phyloP scores from a whole-genome alignment of 2,888 invertebrate species.

The Chrysodeixis includens region DNA sequence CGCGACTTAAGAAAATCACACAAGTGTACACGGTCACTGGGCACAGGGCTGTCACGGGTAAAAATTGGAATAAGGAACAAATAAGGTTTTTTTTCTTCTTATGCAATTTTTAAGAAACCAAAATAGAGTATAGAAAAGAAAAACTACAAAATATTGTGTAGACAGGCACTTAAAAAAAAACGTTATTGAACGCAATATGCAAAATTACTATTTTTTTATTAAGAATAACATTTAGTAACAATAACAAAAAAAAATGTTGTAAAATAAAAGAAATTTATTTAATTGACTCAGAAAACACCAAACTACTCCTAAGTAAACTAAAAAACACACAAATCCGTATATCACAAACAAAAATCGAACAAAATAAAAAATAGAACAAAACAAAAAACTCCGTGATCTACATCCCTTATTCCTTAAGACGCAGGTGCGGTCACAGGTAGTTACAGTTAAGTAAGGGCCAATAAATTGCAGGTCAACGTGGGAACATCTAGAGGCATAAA shows the following conservation, averaged over 20 bases:
- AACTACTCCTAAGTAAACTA: background rate
- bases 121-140: background rate
- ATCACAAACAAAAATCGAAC: constrained; percentile 31
- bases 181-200: no score
- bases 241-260: background rate
- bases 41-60: constrained; percentile 73
- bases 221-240: no score
- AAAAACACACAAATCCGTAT: background rate
- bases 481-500: constrained; percentile 78
- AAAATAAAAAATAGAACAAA: constrained; percentile 28
- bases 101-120: no score
- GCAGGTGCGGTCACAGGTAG: constrained; percentile 87
- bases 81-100: background rate
- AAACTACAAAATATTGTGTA: background rate
- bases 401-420: constrained; percentile 82
- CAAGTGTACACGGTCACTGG: constrained; percentile 75
- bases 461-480: constrained; percentile 89
- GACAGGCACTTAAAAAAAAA: no score
- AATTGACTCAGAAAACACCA: background rate
- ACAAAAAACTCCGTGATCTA: constrained; percentile 34
- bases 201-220: no score
- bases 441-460: constrained; percentile 79
- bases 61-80: background rate
- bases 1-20: constrained; percentile 89
- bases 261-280: background rate